Conservation (phyloP, 92 coral and sea anemone species). For the Porites evermanni region DNA sequence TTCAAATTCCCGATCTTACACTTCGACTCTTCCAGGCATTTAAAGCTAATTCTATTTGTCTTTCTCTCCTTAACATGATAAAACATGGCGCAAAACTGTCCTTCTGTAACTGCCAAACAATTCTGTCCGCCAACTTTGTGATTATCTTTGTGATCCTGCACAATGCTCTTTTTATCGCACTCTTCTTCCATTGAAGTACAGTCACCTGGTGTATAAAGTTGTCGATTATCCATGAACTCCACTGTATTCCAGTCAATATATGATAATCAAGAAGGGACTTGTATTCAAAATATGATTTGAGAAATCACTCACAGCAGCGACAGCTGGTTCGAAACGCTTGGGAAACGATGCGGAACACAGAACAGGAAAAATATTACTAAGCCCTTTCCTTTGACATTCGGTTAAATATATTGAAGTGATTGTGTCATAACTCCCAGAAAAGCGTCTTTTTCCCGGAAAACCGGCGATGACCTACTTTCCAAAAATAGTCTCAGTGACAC, state of each 20-base stretch:
- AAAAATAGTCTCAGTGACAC: no score
- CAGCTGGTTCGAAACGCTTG: no score
- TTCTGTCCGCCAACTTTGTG: slow-evolving; percentile 28
- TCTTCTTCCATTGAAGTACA: not conserved
- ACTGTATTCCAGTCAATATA: slow-evolving; percentile 29
- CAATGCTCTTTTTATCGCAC: slow-evolving; percentile 6
- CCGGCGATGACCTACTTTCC: no score
- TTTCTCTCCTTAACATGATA: slow-evolving; percentile 17
- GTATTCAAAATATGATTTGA: not conserved
- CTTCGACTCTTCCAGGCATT: not conserved
- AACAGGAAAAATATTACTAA: no score
- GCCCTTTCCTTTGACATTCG: no score
- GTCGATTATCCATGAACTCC: not conserved
- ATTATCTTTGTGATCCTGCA: slow-evolving; percentile 13
- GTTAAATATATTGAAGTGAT: no score
- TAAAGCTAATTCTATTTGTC: not conserved
- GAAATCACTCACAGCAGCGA: no score
- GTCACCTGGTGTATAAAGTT: not conserved
- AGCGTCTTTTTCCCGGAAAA: no score
- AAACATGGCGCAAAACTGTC: slow-evolving; percentile 37
- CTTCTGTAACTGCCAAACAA: slow-evolving; percentile 1
- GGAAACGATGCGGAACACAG: no score
- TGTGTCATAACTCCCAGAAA: no score
- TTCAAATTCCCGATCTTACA: slow-evolving; percentile 7
- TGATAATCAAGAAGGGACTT: not conserved